Conservation (phyloP, 2,113 vertebrate genomes). For the Cyprinus carpio region DNA sequence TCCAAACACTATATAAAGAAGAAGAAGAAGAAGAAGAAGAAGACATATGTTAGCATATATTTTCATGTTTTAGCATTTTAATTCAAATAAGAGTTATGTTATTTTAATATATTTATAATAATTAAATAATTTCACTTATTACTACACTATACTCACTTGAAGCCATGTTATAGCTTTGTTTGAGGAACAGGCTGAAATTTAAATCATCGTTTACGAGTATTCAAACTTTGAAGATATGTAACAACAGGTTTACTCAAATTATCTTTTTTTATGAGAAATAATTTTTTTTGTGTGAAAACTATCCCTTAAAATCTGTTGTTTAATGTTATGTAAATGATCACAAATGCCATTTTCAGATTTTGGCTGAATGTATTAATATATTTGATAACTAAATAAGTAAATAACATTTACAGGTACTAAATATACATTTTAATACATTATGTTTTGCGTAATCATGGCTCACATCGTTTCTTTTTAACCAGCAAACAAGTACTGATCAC, state of each 20-base stretch:
- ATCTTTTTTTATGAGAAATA: neutral
- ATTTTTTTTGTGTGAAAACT: neutral
- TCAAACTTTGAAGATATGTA: neutral
- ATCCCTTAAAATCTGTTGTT: neutral
- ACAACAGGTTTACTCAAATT: neutral
- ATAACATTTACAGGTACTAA: neutral
- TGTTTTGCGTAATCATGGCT: conserved; percentile 42
- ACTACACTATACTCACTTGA: too few relatives aligned
- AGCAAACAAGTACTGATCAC: neutral
- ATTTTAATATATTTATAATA: too few relatives aligned
- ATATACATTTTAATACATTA: conserved; percentile 11
- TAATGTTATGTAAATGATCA: neutral
- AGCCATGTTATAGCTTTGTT: too few relatives aligned
- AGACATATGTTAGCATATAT: neutral
- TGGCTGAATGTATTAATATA: neutral
- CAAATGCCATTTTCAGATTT: neutral
- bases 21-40: neutral
- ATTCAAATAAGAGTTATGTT: too few relatives aligned
- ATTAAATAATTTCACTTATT: too few relatives aligned
- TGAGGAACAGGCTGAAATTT: too few relatives aligned
- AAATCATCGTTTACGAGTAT: too few relatives aligned
- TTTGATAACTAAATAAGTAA: conserved; percentile 23
- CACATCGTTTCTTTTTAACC: conserved; percentile 25
- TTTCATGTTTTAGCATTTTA: too few relatives aligned
- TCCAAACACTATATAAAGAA: too few relatives aligned